Base-by-base conservation (phyloP, 23 tunicate species). In the Ciona savignyi region DNA sequence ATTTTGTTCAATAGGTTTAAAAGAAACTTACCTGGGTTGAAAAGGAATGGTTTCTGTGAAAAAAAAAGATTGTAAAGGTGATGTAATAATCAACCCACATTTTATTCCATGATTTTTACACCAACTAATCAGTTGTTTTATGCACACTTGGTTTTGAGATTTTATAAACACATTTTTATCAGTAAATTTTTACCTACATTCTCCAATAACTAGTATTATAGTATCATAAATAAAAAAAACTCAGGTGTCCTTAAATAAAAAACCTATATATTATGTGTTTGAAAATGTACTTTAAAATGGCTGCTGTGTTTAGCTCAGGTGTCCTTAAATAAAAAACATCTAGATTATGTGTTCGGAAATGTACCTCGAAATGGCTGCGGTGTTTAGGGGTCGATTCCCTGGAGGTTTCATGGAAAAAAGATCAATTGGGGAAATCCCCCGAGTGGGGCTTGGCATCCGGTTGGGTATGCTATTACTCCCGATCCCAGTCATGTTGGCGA, bases 401-500 rank as follows among this genome's bases (percentile, higher is more conserved):
- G 76, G 75, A 29, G 29, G 75, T 70, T 81, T 85, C 73, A 83
- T 87, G 51, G 72, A 20, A 35, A 87, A 77, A 74, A 87, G 61
- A 42, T 87, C 95, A 6, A 67, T 75, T 4, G 86, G 86, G 27
- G 95, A 87, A 33, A 80, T 76, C 19, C 83, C 83, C 35, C 81
- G 29, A 3, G 95, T 87, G 62, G 95, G 95, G 70, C 95, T 87
- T 3, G 85, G 85, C 83, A 80, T 69, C 28, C 95, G 72, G 23
- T 29, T 28, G 20, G 85, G 71, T 32, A 87, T 34, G 33, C 80
- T 25, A 60, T 71, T 76, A 35, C 35, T 71, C 1, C 82, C 70
- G 26, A 87, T 75, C 65, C 80, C 85, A 21, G 66, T 67, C 1
- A 61, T 77, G 34, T 34, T 73, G 1, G 84, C 81, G 56, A 86